A percentile compares a stretch with the other conserved stretches of the same genome.
Evolutionary conservation across 2,888 invertebrate genomes (phyloP).

Genomic region (Clivina fossor): DNA sequence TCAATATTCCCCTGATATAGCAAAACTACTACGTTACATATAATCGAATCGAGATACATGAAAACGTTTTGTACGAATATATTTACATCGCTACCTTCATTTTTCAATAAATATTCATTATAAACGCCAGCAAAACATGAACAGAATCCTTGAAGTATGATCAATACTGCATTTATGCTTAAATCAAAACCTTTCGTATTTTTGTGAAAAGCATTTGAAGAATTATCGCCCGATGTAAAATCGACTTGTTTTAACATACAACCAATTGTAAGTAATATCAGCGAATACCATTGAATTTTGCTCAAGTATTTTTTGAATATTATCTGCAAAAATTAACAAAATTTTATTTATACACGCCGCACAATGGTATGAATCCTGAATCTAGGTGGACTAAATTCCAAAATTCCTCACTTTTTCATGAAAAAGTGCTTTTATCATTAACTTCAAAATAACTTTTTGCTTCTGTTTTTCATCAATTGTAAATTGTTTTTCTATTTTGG

Average conservation of each 20-base stretch:
- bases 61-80: slow-evolving; percentile 93
- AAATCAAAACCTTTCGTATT: slow-evolving; percentile 54
- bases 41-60: slow-evolving; percentile 91
- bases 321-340: slow-evolving; percentile 71
- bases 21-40: slow-evolving; percentile 82
- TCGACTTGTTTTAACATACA: slow-evolving; percentile 88
- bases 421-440: too few species aligned
- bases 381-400: too few species aligned
- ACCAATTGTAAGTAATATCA: slow-evolving; percentile 82
- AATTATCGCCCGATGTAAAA: slow-evolving; percentile 45
- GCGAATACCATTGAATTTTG: slow-evolving; percentile 83
- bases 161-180: slow-evolving; percentile 65
- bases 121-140: slow-evolving; percentile 95
- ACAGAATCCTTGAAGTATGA: slow-evolving; percentile 79
- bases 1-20: slow-evolving; percentile 65
- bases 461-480: too few species aligned
- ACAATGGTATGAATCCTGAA: too few species aligned
- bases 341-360: too few species aligned
- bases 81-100: slow-evolving; percentile 78
- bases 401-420: too few species aligned
- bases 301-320: slow-evolving; percentile 83
- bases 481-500: too few species aligned
- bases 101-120: slow-evolving; percentile 91
- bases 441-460: too few species aligned
- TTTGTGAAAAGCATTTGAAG: slow-evolving; percentile 40